A percentile compares a stretch with the other conserved stretches of the same genome.
These are phyloP conservation scores for Canis aureus DNA, from an alignment of 2,113 vertebrate genomes.

Conservation along the genomic window DNA sequence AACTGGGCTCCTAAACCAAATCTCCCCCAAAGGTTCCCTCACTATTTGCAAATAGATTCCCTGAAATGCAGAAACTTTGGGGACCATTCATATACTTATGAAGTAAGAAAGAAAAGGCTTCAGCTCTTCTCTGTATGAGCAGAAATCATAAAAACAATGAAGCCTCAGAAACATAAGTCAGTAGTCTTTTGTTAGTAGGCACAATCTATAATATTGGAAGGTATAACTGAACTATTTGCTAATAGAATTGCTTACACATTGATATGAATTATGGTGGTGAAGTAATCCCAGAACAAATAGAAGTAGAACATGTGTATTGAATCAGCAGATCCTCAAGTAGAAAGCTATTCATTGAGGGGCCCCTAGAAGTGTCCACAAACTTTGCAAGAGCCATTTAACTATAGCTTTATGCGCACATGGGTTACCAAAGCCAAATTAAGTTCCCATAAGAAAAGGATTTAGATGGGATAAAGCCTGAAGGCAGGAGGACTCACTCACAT, in stretches of 20 bases:
- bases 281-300: neutral
- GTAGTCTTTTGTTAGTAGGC: neutral
- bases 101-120: neutral
- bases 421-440: neutral
- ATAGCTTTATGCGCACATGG: neutral
- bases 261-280: neutral
- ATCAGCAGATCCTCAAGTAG: neutral
- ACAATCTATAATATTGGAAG: neutral
- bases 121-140: neutral
- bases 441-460: neutral
- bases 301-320: neutral
- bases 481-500: neutral
- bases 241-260: neutral
- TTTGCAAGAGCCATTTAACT: neutral
- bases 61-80: neutral
- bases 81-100: neutral
- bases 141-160: slow-evolving; percentile 23
- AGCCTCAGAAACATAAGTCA: neutral
- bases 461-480: neutral
- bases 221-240: neutral
- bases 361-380: neutral
- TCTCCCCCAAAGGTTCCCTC: neutral
- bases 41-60: neutral
- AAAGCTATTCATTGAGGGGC: neutral
- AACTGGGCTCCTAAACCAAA: neutral